These are phyloP conservation scores for Galeopsomyia nigrocyanea DNA, from an alignment of 2,888 invertebrate species.

Conservation along the genomic window DNA sequence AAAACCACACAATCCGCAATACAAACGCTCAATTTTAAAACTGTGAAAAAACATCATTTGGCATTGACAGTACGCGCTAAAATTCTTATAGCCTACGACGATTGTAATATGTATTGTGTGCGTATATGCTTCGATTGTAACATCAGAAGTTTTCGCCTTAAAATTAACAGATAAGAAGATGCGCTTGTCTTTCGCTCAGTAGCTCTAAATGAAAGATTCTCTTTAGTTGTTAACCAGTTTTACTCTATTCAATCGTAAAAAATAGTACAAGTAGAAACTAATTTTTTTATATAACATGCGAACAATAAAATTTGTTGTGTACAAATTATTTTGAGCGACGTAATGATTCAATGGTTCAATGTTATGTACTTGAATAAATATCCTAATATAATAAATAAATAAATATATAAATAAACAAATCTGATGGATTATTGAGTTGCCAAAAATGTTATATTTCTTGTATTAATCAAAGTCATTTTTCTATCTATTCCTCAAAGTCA, in stretches of 20 bases:
- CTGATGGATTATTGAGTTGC: constrained; percentile 26
- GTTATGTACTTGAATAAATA: background rate
- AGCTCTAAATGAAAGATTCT: constrained; percentile 35
- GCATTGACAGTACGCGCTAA: constrained; percentile 20
- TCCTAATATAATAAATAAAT: constrained; percentile 23
- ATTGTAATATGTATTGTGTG: constrained; percentile 35
- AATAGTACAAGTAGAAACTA: background rate
- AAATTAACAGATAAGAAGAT: constrained; percentile 27
- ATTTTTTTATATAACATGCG: background rate
- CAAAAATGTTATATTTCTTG: constrained; percentile 16
- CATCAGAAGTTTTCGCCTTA: constrained; percentile 10
- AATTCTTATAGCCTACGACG: constrained; percentile 28
- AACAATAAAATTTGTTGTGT: constrained; percentile 6
- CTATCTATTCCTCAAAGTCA: background rate
- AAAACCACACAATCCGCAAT: constrained; percentile 3
- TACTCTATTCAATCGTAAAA: background rate
- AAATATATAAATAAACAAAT: constrained; percentile 31
- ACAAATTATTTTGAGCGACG: constrained; percentile 4
- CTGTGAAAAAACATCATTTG: constrained; percentile 37
- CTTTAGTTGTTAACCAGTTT: constrained; percentile 3
- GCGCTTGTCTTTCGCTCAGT: background rate
- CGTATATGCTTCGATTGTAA: constrained; percentile 33
- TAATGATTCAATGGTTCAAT: background rate
- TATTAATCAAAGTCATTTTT: constrained; percentile 15
- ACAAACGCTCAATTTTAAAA: constrained; percentile 17